These are phyloP conservation scores for Nylanderia fulva DNA, from an alignment of 1,140 invertebrate genomes.

Conservation along the genomic window DNA sequence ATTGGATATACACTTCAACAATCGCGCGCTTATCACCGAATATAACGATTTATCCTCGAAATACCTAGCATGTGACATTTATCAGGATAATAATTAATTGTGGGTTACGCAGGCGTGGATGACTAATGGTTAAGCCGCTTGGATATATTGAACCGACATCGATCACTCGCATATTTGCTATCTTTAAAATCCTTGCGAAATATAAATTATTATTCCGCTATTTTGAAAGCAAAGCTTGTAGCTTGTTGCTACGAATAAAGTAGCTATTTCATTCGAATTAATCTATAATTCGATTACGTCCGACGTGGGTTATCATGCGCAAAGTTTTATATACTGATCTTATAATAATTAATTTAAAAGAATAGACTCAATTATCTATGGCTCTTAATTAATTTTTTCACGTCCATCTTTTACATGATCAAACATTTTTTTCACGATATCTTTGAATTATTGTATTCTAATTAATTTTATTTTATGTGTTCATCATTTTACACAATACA, in stretches of 20 bases:
- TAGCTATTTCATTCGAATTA: background rate
- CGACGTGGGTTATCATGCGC: background rate
- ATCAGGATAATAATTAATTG: constrained; percentile 79
- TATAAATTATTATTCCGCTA: constrained; percentile 1
- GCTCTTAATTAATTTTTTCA: background rate
- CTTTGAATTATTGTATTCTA: background rate
- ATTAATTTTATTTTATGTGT: no score
- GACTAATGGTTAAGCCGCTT: constrained; percentile 61
- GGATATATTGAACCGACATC: constrained; percentile 64
- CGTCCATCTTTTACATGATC: background rate
- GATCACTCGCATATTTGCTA: constrained; percentile 36
- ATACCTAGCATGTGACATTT: constrained; percentile 61
- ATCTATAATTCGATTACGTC: background rate
- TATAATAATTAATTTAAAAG: background rate
- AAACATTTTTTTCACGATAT: background rate
- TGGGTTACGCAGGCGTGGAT: constrained; percentile 53
- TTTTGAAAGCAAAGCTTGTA: background rate
- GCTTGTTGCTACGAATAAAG: background rate
- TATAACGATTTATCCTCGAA: constrained; percentile 67
- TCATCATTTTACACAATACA: no score
- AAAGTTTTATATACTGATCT: background rate
- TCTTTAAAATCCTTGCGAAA: constrained; percentile 22
- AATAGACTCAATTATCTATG: background rate
- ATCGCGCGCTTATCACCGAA: constrained; percentile 2
- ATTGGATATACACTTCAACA: constrained; percentile 63